Percentiles rank a stretch among this genome's conserved stretches.
Conservation (phyloP, 2,797 vertebrate species). For the Epinephelus awoara region DNA sequence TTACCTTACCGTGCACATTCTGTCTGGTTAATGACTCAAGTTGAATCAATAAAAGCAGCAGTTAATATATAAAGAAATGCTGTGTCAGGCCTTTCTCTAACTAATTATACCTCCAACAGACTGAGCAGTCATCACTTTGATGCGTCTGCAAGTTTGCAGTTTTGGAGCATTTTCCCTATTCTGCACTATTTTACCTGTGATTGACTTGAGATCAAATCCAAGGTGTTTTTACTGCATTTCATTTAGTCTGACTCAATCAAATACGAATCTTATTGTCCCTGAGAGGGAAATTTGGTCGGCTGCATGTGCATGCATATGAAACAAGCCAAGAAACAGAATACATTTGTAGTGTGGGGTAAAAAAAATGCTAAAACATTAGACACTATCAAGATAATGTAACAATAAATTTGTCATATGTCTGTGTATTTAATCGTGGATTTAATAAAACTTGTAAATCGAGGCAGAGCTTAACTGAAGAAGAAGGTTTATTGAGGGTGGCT, state of each 20-base stretch:
- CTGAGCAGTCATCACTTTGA: constrained; percentile 46
- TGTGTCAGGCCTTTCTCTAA: constrained; percentile 57
- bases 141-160: constrained; percentile 22
- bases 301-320: not conserved
- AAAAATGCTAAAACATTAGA: not conserved
- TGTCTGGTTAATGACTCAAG: constrained; percentile 23
- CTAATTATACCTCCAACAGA: constrained; percentile 35
- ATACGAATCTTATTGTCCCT: not conserved
- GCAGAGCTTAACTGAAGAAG: no score
- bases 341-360: not conserved
- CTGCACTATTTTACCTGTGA: constrained; percentile 40
- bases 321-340: not conserved
- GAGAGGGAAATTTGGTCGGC: not conserved
- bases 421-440: no score
- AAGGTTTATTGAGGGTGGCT: no score
- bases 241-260: not conserved
- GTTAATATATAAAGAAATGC: constrained; percentile 52
- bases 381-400: not conserved
- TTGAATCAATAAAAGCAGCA: constrained; percentile 51
- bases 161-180: constrained; percentile 15
- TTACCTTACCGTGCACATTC: constrained; percentile 25
- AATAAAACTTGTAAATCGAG: no score
- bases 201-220: constrained; percentile 5
- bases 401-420: not conserved
- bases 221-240: constrained; percentile 5